phyloP scores from a whole-genome alignment of 1,140 invertebrate species.

The Myzus persicae region DNA sequence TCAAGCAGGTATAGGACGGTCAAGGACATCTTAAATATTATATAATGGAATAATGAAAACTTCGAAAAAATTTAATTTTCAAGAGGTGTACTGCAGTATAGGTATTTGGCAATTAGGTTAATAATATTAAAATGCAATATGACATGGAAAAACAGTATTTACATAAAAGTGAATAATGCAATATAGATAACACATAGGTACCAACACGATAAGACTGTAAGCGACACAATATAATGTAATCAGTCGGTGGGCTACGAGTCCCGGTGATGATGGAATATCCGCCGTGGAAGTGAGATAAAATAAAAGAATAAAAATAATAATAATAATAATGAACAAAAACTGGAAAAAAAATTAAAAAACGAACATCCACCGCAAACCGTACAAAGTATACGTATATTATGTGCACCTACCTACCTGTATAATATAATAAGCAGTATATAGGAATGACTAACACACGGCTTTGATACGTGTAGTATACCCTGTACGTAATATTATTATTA shows the following conservation, averaged over 20 bases:
- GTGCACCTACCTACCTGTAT: no score
- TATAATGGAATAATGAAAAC: no score
- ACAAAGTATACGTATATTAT: neutral
- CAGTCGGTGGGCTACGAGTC: neutral
- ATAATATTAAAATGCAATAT: no score
- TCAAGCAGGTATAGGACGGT: no score
- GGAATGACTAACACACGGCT: neutral
- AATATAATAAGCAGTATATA: no score
- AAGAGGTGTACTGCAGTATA: no score
- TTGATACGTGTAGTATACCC: neutral
- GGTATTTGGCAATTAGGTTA: no score
- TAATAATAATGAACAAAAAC: neutral
- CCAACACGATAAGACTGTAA: neutral
- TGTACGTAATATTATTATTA: neutral
- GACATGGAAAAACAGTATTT: no score
- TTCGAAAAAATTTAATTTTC: no score
- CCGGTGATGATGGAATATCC: neutral
- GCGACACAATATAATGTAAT: neutral
- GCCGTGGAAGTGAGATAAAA: neutral
- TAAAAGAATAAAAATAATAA: neutral
- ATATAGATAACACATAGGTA: no score
- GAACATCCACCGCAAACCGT: neutral
- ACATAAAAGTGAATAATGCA: no score
- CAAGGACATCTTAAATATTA: no score
- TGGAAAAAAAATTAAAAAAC: neutral